Base-by-base conservation (phyloP, 2,797 vertebrate genomes). In the Sebastes taczanowskii region DNA sequence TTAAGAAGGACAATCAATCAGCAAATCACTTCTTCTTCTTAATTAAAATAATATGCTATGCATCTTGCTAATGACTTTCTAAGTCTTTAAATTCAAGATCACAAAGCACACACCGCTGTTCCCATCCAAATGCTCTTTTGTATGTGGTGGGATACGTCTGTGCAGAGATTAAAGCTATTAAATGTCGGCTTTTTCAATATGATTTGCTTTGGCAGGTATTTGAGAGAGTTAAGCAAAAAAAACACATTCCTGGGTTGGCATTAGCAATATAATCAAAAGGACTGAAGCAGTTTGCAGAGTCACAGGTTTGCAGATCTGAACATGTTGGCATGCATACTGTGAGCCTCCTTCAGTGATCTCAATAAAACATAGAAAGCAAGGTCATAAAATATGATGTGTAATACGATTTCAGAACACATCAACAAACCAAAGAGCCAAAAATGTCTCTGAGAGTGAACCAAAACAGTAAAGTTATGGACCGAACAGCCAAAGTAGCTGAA, bases 121-220 rank as follows among this genome's bases (percentile, higher is more conserved):
- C 46, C 18, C 18, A 49, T 49, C 46, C 46, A 49, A 49, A 20
- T 4, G 53, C 22, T 66, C 23, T 61, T 86, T 76, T 80, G 16
- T 62, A 13, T 59, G 63, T 61, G 18, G 32, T 65, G 60, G 27
- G 83, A 60, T 32, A 71, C 34, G 68, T 78, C 83, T 85, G 77
- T 70, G 66, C n/a, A 34, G 58, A 82, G 70, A 87, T 85, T 62
- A 82, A 62, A 86, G 67, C 60, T 68, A 81, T 88, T 69, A 81
- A 62, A 83, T 74, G 46, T 32, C 34, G 52, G 73, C 27, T 22
- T 81, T 78, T 71, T 86, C 83, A 83, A 89, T 60, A 38, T 87
- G 80, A 88, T 91, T 88, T 84, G 76, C 75, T 88, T 83, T 87
- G 88, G 85, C 85, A 86, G 85, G 68, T 69, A 64, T 73, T 73